These are phyloP conservation scores for Orthosia gothica DNA, from an alignment of 2,888 invertebrate species.

Conservation along the genomic window DNA sequence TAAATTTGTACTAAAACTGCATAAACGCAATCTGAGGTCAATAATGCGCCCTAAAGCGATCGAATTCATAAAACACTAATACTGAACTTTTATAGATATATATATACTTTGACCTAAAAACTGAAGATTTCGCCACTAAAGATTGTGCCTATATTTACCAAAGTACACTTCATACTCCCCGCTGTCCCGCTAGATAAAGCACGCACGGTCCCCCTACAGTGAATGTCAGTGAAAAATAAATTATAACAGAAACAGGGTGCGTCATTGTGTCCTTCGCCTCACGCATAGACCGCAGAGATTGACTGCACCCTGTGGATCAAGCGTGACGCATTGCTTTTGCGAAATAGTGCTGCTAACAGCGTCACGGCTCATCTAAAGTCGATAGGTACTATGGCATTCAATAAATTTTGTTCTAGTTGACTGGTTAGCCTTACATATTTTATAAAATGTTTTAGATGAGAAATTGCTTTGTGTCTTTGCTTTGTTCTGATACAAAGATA, in stretches of 20 bases:
- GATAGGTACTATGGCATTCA: slow-evolving; percentile 60
- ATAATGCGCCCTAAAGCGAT: no score
- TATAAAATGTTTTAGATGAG: slow-evolving; percentile 31
- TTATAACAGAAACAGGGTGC: slow-evolving; percentile 83
- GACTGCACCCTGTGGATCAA: slow-evolving; percentile 81
- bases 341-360: slow-evolving; percentile 71
- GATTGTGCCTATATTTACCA: slow-evolving; percentile 14
- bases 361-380: slow-evolving; percentile 68
- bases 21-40: no score
- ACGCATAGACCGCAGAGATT: slow-evolving; percentile 88
- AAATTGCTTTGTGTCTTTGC: slow-evolving; percentile 13
- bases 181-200: slow-evolving; percentile 76
- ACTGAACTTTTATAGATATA: no score
- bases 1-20: no score
- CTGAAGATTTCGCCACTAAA: not conserved
- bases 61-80: no score
- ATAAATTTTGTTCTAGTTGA: slow-evolving; percentile 62
- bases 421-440: slow-evolving; percentile 46
- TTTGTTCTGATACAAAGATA: not conserved
- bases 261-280: slow-evolving; percentile 83
- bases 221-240: slow-evolving; percentile 81
- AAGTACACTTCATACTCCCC: slow-evolving; percentile 30
- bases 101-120: not conserved
- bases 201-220: slow-evolving; percentile 79
- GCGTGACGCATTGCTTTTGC: slow-evolving; percentile 80